Conservation (phyloP, 2,113 vertebrate genomes). For the Hippocampus barbouri region DNA sequence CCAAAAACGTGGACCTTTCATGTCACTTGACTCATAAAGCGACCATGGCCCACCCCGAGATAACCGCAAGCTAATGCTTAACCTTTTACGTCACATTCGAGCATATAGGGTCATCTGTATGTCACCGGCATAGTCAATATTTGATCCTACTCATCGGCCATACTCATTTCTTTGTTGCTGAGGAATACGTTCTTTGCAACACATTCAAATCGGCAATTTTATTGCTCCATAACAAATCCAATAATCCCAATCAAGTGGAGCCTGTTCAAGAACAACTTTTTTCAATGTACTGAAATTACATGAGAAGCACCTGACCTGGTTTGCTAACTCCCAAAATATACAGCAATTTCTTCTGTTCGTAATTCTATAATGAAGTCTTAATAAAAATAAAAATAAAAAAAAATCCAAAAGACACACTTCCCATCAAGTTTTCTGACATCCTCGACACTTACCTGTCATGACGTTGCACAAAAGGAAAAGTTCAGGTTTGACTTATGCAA, state of each 20-base stretch:
- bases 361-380: background rate
- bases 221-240: background rate
- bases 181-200: background rate
- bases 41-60: too few relatives aligned
- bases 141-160: background rate
- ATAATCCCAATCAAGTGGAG: background rate
- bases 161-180: background rate
- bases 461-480: slow-evolving; percentile 23
- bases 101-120: background rate
- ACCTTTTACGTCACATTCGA: too few relatives aligned
- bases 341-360: background rate
- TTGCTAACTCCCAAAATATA: background rate
- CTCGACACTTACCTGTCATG: slow-evolving; percentile 66
- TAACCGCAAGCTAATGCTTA: too few relatives aligned
- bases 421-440: background rate
- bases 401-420: background rate
- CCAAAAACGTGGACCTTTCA: too few relatives aligned
- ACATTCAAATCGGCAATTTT: background rate
- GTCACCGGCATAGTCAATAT: background rate
- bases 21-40: too few relatives aligned
- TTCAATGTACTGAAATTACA: too few relatives aligned
- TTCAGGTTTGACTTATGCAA: slow-evolving; percentile 52
- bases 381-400: background rate
- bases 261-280: too few relatives aligned
- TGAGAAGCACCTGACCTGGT: too few relatives aligned